Conservation (phyloP, 2,797 vertebrate genomes). For the Acipenser oxyrinchus region DNA sequence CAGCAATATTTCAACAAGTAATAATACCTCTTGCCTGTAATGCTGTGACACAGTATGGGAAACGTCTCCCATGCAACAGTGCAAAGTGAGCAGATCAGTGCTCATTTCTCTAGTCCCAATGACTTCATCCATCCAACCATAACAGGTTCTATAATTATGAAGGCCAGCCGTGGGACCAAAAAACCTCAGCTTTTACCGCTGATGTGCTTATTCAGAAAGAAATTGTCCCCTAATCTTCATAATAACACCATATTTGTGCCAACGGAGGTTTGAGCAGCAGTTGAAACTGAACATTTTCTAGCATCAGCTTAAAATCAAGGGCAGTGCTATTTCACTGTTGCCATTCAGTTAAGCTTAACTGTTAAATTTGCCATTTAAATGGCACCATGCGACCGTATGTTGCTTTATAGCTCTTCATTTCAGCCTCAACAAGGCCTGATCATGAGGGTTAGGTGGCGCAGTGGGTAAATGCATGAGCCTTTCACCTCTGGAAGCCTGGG, state of each 20-base stretch:
- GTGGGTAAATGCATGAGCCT: too few species aligned
- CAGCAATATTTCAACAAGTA: too few species aligned
- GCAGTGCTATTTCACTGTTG: neutral
- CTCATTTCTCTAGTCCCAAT: slow-evolving; percentile 44
- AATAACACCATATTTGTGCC: neutral
- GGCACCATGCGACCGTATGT: too few species aligned
- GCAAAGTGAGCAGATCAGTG: slow-evolving; percentile 37
- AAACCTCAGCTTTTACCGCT: slow-evolving; percentile 1
- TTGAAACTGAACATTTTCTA: neutral
- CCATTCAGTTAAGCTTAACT: slow-evolving; percentile 7
- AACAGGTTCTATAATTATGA: slow-evolving; percentile 43
- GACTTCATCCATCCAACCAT: slow-evolving; percentile 39
- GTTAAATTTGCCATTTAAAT: too few species aligned
- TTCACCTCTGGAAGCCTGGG: too few species aligned
- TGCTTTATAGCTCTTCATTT: too few species aligned
- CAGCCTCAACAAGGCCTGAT: too few species aligned
- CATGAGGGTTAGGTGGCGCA: too few species aligned
- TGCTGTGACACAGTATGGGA: slow-evolving; percentile 31
- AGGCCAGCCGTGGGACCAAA: slow-evolving; percentile 6
- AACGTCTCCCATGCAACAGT: slow-evolving; percentile 28
- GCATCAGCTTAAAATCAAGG: neutral
- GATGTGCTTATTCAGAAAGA: neutral
- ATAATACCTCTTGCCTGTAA: slow-evolving; percentile 15
- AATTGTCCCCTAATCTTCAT: neutral
- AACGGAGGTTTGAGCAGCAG: neutral